Base-by-base conservation (phyloP, 2,113 vertebrate species). In the Okapia johnstoni region DNA sequence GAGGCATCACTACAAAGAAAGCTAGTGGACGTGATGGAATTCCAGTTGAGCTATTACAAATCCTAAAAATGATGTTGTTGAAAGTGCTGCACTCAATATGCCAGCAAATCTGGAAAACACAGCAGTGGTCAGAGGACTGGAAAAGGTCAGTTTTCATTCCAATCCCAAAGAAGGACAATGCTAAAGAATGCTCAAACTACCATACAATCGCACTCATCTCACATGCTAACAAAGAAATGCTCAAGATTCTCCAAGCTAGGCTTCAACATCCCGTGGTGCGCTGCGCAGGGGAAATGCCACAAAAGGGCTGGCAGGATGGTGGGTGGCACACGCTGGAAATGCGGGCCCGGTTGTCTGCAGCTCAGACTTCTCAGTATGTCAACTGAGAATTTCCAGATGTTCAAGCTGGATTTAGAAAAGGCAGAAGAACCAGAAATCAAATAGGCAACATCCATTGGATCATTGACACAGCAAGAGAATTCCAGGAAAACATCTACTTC, bases 101-200 rank as follows among this genome's bases (percentile, higher is more conserved):
- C n/a, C 66, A 70, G 10, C 19, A 40, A 63, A 70, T 70, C 19
- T 40, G n/a, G n/a, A 70, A 6, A 40, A 40, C 19, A 12, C 2
- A 70, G 2, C 66, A 70, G 66, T 36, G 66, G 2, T 5, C 66
- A 6, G n/a, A 0, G 0, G 5, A 23, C n/a, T 40, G 5, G n/a
- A 70, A 70, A 70, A 70, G n/a, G 10, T 70, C 10, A 70, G 66
- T 70, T 70, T 70, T 70, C 66, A 23, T 40, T 70, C 19, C n/a
- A 70, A 40, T 70, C n/a, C 2, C 66, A 40, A 36, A 70, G n/a
- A 70, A 70, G 21, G 10, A 1, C 66, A 40, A 40, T 23, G 66
- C n/a, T 40, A 40, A 23, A 23, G 10, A 70, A 23, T 70, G 0
- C 19, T 70, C 66, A 70, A 12, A 70, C 11, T 70, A 40, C n/a